Base-by-base conservation (phyloP, 64 coral and sea anemone genomes). In the Dendrophyllia cribrosa region DNA sequence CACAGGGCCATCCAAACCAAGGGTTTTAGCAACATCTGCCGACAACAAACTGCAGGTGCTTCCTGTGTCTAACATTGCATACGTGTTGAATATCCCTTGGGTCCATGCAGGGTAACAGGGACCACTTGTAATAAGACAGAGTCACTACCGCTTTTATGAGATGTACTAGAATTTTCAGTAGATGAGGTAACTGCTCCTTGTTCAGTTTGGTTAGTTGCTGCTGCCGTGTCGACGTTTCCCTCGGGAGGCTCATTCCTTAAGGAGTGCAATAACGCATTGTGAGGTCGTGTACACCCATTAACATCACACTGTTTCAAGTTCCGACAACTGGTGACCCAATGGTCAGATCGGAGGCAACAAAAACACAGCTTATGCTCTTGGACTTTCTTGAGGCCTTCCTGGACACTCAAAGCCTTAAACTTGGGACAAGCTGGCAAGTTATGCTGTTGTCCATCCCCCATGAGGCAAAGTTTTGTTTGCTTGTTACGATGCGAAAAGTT, bases 51-150 rank as follows among this genome's bases (percentile, higher is more conserved):
- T 86, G 22, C 83, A 86, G 26, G 64, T 68, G 50, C 83, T 86
- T 70, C 72, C 72, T 21, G 68, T 76, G 69, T 88, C 86, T n/a
- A 88, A 59, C 86, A 76, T 88, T 45, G 86, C 55, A 22, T 60
- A 19, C 10, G 52, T 88, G 55, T 88, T 76, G 7, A 88, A 75
- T 76, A 61, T 76, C 86, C 72, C 70, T 88, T 88, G 49, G 86
- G 68, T 44, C 69, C 86, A 88, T 88, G 44, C 3, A 74, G n/a
- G 16, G 70, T 75, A 76, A 88, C 20, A 17, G 70, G n/a, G 25
- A 88, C 70, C 55, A 47, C 86, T 88, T 76, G 86, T 75, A 88
- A 63, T 19, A 88, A 64, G 5, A 88, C 46, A 51, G 52, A 75
- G 56, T 68, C 20, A 26, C 76, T 19, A 53, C 66, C 48, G 15